These are phyloP conservation scores for Leptodactylus fuscus DNA, from an alignment of 2,113 vertebrate species.

Conservation along the genomic window DNA sequence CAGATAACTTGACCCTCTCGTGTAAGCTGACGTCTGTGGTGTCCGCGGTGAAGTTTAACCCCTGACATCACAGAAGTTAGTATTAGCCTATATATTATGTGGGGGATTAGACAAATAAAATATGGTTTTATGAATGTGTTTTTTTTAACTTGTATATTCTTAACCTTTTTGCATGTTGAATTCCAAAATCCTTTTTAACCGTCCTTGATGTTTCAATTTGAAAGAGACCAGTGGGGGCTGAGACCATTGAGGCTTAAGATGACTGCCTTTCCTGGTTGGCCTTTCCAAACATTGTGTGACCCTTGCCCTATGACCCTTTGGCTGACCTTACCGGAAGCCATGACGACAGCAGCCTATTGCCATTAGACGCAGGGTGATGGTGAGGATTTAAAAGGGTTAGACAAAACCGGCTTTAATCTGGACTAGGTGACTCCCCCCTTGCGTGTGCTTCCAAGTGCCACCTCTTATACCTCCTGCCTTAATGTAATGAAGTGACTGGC, in stretches of 20 bases:
- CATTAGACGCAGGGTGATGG: constrained; percentile 99
- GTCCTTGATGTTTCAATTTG: constrained; percentile 99
- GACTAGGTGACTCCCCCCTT: constrained; percentile 88
- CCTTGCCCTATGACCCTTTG: constrained; percentile 99
- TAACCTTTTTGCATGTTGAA: constrained; percentile 89
- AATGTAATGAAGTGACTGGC: constrained; percentile 87
- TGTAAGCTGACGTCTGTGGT: not conserved
- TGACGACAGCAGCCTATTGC: constrained; percentile 99
- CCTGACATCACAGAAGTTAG: constrained; percentile 12
- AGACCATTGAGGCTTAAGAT: constrained; percentile 99
- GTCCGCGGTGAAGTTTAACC: not conserved
- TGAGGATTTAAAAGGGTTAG: constrained; percentile 99
- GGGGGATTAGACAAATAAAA: not conserved
- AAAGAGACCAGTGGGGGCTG: constrained; percentile 99
- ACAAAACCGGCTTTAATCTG: constrained; percentile 87
- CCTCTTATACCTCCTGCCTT: constrained; percentile 80
- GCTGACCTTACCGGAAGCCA: constrained; percentile 99
- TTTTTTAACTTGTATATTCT: constrained; percentile 75
- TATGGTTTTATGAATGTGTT: constrained; percentile 38
- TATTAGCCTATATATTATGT: no score
- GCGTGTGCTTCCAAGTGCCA: constrained; percentile 83
- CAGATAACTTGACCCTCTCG: no score
- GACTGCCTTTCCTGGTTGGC: constrained; percentile 99
- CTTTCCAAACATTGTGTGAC: constrained; percentile 99
- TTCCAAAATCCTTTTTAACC: constrained; percentile 95